These are phyloP conservation scores for Aythya baeri DNA, from an alignment of 2,113 vertebrate species.

Conservation along the genomic window DNA sequence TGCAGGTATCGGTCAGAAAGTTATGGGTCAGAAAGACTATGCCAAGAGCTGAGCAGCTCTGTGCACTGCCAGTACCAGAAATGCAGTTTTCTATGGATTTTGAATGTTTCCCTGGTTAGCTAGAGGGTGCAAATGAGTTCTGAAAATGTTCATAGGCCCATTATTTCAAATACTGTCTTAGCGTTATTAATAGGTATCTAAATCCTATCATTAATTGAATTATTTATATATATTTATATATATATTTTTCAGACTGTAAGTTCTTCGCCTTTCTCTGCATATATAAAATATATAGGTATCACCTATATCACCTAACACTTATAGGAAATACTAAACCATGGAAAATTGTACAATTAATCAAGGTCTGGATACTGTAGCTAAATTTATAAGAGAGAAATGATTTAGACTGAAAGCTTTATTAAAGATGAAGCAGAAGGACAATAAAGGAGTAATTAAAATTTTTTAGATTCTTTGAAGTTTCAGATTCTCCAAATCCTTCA, in stretches of 20 bases:
- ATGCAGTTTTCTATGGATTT: not conserved
- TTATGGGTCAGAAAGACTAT: not conserved
- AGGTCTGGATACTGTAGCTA: not conserved
- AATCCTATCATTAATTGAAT: not conserved
- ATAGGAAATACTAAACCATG: not conserved
- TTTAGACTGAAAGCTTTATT: not conserved
- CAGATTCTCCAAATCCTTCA: conserved; percentile 3
- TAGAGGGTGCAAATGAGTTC: not conserved
- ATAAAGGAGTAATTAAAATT: not conserved
- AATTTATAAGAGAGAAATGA: not conserved
- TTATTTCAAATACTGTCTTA: not conserved
- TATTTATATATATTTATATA: not conserved
- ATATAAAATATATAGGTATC: not conserved
- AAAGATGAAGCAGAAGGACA: not conserved
- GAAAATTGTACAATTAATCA: not conserved
- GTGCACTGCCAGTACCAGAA: not conserved
- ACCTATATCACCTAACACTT: not conserved
- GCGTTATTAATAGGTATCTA: not conserved
- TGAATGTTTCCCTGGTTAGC: not conserved
- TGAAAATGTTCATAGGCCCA: not conserved
- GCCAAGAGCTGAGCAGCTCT: not conserved
- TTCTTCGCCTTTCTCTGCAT: not conserved
- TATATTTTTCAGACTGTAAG: not conserved
- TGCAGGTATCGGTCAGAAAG: not conserved
- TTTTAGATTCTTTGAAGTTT: conserved; percentile 9